Evolutionary conservation across 2,888 invertebrate genomes (phyloP), one percentile per base, ranked within the genome.

Genomic region (Agonopterix arenella): DNA sequence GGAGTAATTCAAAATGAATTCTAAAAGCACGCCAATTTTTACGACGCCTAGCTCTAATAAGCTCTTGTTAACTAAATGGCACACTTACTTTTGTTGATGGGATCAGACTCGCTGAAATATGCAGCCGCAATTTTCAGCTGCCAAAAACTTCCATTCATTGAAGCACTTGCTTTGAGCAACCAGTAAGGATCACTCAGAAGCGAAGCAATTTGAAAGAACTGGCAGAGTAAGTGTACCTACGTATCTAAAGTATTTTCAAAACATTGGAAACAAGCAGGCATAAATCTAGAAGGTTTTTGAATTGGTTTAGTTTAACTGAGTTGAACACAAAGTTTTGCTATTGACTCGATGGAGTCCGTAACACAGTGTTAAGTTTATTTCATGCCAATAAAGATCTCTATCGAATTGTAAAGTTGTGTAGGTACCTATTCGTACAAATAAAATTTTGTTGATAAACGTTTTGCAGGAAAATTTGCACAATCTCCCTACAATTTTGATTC

Each of bases 121-220:
- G 68, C 72, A 74, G 60, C 57, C 58, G 66, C 73, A 77, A 77
- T 77, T 73, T 70, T 61, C 61, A 61, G 67, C 70, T 64, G 63
- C 70, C 73, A 60, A 71, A 75, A 70, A 69, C 59, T 56, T 47
- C 64, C 50, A 69, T 77, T 73, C 71, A 73, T 59, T 56, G 54
- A 52, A 54, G 61, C 62, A 66, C 64, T 70, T 61, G 60, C 73
- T 73, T 73, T 76, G 68, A 70, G 51, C 11, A 43, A 43, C 43
- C 8, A 18, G 45, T 46, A 55, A 56, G 54, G 52, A 52, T 43
- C 47, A 16, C 46, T 47, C 28, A 11, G 11, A 18, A 18, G 47
- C 48, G 47, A 47, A 49, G 51, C 44, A 50, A 48, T 46, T 49
- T 40, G 46, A 40, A 52, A 41, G 11, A 11, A 13, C 37, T 28